Base-by-base conservation (phyloP, 92 coral and sea anemone species). In the Actinernus sp. region DNA sequence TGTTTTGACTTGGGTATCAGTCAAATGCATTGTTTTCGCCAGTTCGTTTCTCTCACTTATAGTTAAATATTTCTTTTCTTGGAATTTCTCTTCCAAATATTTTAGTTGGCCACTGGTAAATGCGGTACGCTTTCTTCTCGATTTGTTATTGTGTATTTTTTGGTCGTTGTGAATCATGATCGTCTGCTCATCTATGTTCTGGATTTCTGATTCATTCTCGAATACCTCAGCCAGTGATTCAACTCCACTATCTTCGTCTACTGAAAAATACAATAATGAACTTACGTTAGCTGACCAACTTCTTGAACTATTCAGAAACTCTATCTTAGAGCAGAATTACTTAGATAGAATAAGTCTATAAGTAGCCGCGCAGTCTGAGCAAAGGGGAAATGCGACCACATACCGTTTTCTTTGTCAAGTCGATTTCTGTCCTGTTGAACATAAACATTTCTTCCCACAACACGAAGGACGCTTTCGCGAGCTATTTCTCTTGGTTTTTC, bases 1-100 rank as follows among this genome's bases (percentile, higher is more conserved):
- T 5, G 99, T 95, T 82, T 95, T 95, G n/a, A 95, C 96, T 59
- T 95, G 99, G 25, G 99, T 95, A 63, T 95, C 99, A 32, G 92
- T 91, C 25, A 95, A 68, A 49, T 85, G 81, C 82, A 91, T 90
- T 30, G 71, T 82, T 55, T 95, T 95, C 18, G 99, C 99, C 47
- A 95, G 78, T 55, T 81, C 86, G 74, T 95, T 95, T 43, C 99
- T 62, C 60, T 95, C 99, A 36, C 92, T 88, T 65, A 95, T 95
- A 17, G 99, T 95, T 49, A 95, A 58, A 79, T 95, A 95, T 81
- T 95, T 95, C 83, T 95, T 95, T 31, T 87, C 92, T 63, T 91
- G 92, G 82, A 95, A 95, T 72, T 80, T 95, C 55, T 95, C 92
- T 21, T 95, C 99, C 48, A 95, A 37, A 20, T 92, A 93, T 59